Conservation (phyloP, 2,113 vertebrate species). For the Hippocampus zosterae region DNA sequence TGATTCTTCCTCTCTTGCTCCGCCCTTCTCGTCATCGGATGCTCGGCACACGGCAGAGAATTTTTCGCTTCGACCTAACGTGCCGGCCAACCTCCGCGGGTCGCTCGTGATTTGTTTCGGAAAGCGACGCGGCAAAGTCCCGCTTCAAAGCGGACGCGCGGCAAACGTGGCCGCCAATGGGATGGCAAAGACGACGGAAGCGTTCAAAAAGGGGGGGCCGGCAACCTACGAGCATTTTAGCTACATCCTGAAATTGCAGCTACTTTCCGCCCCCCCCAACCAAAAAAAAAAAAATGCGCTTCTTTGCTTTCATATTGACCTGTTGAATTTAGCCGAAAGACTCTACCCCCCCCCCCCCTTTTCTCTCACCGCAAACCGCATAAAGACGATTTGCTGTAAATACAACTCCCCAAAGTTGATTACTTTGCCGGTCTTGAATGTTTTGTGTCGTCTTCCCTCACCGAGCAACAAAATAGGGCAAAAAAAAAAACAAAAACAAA, state of each 20-base stretch:
- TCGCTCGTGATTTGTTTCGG: background rate
- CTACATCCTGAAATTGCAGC: no score
- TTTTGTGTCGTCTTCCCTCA: constrained; percentile 39
- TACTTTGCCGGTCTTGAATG: constrained; percentile 35
- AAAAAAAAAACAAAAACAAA: constrained; percentile 15
- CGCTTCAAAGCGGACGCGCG: no score
- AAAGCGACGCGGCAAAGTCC: no score
- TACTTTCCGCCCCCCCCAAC: no score
- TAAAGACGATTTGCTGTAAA: constrained; percentile 52
- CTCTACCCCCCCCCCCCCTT: constrained; percentile 27
- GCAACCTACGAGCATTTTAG: no score
- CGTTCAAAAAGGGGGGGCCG: no score
- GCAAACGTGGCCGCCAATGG: no score
- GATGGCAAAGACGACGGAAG: no score
- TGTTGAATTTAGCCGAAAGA: constrained; percentile 71
- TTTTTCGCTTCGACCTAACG: background rate
- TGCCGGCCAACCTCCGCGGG: background rate
- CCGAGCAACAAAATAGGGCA: constrained; percentile 15
- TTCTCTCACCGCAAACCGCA: background rate
- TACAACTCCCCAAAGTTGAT: constrained; percentile 48
- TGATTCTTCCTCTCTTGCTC: constrained; percentile 50
- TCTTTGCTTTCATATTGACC: constrained; percentile 58
- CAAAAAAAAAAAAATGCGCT: no score
- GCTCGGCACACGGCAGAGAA: background rate
- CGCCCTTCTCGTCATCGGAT: background rate